Conservation (phyloP, 2,113 vertebrate genomes). For the Mesocricetus auratus region DNA sequence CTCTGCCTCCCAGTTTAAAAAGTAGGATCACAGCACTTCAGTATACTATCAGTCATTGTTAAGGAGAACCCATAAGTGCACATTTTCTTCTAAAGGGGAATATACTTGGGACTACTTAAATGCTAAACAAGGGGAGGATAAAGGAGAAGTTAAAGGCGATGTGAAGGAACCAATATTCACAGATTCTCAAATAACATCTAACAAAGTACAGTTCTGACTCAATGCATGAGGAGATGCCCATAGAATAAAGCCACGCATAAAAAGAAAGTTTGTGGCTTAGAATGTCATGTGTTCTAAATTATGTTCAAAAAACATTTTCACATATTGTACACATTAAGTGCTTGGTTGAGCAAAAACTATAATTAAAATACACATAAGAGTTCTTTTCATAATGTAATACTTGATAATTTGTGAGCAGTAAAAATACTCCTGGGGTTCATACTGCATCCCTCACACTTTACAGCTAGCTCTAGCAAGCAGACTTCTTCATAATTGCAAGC, state of each 20-base stretch:
- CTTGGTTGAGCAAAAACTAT: constrained; percentile 83
- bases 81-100: neutral
- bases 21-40: neutral
- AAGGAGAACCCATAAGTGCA: neutral
- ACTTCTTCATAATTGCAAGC: neutral
- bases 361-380: constrained; percentile 85
- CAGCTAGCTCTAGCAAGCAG: neutral
- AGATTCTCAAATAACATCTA: constrained; percentile 51
- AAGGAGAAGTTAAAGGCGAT: neutral
- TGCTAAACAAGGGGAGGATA: constrained; percentile 24
- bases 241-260: constrained; percentile 27
- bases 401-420: constrained; percentile 72
- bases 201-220: neutral
- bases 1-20: neutral
- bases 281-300: constrained; percentile 80
- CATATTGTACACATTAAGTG: constrained; percentile 78
- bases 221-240: constrained; percentile 50
- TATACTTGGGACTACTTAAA: neutral
- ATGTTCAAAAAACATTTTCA: constrained; percentile 76
- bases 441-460: constrained; percentile 62
- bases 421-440: constrained; percentile 64
- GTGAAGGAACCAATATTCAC: constrained; percentile 8
- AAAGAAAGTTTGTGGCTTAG: constrained; percentile 61
- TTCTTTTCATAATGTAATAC: constrained; percentile 79
- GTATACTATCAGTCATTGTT: neutral